Evolutionary conservation across 2,113 vertebrate genomes (phyloP), one percentile per base, ranked within the genome.

Genomic region (Pseudonaja textilis): DNA sequence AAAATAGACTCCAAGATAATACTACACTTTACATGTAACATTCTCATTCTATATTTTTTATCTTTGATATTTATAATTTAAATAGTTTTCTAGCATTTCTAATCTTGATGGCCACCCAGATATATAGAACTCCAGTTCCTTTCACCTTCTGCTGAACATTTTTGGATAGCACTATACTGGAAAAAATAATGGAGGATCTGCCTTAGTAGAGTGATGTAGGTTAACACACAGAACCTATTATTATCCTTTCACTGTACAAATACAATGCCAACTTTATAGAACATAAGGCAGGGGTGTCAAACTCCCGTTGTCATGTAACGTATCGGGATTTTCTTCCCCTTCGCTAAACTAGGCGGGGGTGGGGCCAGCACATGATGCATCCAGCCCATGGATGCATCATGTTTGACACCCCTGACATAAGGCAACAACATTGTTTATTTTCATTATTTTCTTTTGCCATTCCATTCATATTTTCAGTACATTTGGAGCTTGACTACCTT

Each of bases 401-500:
- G 7, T 50, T 50, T 50, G 47, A 50, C 47, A 47, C 47, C 47
- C 47, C 47, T 47, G 47, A 47, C 47, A 50, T 50, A 90, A 81
- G 93, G 88, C 57, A 95, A 87, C 11, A 91, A 54, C 39, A 20
- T 50, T 42, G 89, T 91, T 29, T 91, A 87, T 85, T 93, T 93
- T 94, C 89, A 50, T 88, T 91, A 85, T 69, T 57, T 93, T 69
- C 85, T 94, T 93, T 81, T 88, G 64, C 92, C 81, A 23, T 1
- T 93, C 42, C 89, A 2, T 14, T 26, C 50, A 88, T 39, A 16
- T 88, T 55, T 91, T 64, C 2, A 5, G 90, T 91, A 81, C 22
- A 94, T 88, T 92, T 94, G 95, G 85, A 95, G 91, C 89, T 69
- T 81, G 34, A 39, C 7, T 42, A 55, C 18, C n/a, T 74, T 74